Evolutionary conservation across 2,113 vertebrate species (phyloP).

Genomic region (Macquaria australasica): DNA sequence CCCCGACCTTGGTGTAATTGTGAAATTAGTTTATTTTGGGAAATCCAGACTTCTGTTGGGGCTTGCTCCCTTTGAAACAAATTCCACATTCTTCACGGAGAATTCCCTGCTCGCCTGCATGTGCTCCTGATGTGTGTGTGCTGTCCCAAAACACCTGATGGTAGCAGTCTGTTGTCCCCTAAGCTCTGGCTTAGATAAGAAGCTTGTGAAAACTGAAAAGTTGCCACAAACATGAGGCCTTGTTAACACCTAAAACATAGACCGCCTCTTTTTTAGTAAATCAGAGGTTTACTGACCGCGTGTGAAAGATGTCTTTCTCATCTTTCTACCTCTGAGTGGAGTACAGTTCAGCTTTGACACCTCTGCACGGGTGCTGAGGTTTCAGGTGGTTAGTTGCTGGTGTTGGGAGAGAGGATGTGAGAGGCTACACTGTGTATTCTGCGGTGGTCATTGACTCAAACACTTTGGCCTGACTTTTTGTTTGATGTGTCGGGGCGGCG

Average conservation of each 20-base stretch:
- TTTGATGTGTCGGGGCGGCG: conserved; percentile 50
- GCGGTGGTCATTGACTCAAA: conserved; percentile 57
- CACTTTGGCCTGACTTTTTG: conserved; percentile 23
- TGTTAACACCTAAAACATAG: conserved; percentile 39
- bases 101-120: conserved; percentile 44
- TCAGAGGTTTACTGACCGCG: conserved; percentile 24
- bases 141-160: conserved; percentile 46
- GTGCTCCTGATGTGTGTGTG: conserved; percentile 14
- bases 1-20: conserved; percentile 59
- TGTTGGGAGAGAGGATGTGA: conserved; percentile 34
- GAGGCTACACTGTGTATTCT: conserved; percentile 26
- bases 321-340: neutral
- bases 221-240: conserved; percentile 34
- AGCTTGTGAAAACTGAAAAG: conserved; percentile 28
- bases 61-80: conserved; percentile 65
- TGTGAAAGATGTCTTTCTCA: conserved; percentile 23
- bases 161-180: neutral
- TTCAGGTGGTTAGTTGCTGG: conserved; percentile 57
- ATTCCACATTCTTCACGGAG: conserved; percentile 71
- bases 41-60: conserved; percentile 62
- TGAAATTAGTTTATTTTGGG: conserved; percentile 77
- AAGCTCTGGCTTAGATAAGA: conserved; percentile 14
- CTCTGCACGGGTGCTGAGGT: conserved; percentile 20
- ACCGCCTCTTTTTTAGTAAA: conserved; percentile 9
- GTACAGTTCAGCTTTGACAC: conserved; percentile 27